These are phyloP conservation scores for Trichoplusia ni DNA, from an alignment of 1,140 invertebrate genomes.

Conservation along the genomic window DNA sequence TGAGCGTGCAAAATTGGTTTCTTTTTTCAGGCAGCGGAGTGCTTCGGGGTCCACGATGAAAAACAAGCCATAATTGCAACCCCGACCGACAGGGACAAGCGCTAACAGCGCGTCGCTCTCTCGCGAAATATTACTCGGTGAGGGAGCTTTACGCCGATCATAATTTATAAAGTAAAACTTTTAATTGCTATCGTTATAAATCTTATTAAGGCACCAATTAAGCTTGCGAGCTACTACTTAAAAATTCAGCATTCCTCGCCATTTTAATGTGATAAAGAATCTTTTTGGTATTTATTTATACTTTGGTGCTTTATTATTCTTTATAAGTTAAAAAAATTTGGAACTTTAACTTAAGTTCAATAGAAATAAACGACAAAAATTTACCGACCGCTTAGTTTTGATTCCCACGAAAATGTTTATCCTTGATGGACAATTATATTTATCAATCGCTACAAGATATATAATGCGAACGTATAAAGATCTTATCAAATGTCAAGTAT, in stretches of 20 bases:
- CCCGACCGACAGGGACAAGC: constrained; percentile 47
- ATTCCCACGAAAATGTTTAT: constrained; percentile 6
- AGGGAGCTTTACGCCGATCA: constrained; percentile 40
- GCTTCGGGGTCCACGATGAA: constrained; percentile 60
- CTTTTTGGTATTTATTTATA: too few species aligned
- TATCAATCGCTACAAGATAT: background rate
- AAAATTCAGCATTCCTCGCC: background rate
- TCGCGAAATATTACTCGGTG: constrained; percentile 43
- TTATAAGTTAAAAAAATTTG: too few species aligned
- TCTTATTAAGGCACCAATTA: constrained; percentile 50
- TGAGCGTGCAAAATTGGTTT: constrained; percentile 80
- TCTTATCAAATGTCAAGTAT: constrained; percentile 27
- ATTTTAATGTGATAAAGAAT: too few species aligned
- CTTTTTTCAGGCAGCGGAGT: constrained; percentile 64
- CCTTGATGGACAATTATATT: constrained; percentile 5
- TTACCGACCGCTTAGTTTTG: background rate
- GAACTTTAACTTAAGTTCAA: too few species aligned
- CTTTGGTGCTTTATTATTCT: too few species aligned
- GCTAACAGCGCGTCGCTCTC: constrained; percentile 25
- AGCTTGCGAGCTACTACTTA: constrained; percentile 31
- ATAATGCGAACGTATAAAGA: constrained; percentile 11
- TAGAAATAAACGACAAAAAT: background rate
- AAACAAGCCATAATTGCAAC: constrained; percentile 72
- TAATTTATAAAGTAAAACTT: constrained; percentile 61
- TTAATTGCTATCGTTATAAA: constrained; percentile 51